Conservation (phyloP, 1,140 invertebrate genomes). For the Trichoplusia ni region DNA sequence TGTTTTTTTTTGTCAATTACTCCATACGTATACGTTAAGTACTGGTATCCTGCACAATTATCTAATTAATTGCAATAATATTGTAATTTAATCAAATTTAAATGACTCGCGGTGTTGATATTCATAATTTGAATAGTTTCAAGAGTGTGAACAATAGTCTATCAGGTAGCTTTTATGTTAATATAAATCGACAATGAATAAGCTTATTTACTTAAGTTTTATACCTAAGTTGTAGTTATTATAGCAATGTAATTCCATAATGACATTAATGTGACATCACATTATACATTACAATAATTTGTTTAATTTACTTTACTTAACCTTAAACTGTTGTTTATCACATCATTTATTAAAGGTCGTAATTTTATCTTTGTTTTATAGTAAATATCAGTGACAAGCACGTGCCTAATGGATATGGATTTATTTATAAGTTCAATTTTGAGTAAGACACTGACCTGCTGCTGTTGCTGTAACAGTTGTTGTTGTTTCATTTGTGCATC, state of each 20-base stretch:
- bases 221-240: constrained; percentile 3
- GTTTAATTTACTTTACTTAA: not conserved
- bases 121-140: too few species aligned
- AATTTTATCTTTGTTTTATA: too few species aligned
- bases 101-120: too few species aligned
- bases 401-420: too few species aligned
- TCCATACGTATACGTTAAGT: too few species aligned
- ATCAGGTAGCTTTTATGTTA: not conserved
- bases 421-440: too few species aligned
- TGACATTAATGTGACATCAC: not conserved
- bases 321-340: not conserved
- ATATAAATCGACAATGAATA: not conserved
- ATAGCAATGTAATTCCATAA: not conserved
- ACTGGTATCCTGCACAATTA: too few species aligned
- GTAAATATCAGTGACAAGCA: too few species aligned
- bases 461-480: constrained; percentile 85
- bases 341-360: not conserved
- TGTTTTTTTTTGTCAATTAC: too few species aligned
- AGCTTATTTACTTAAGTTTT: constrained; percentile 8
- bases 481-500: constrained; percentile 87
- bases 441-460: constrained; percentile 84
- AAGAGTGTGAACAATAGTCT: not conserved
- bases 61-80: not conserved
- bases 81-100: too few species aligned
- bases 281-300: not conserved